Base-by-base conservation (phyloP, 2,888 invertebrate genomes). In the Protodeltote pygarga region DNA sequence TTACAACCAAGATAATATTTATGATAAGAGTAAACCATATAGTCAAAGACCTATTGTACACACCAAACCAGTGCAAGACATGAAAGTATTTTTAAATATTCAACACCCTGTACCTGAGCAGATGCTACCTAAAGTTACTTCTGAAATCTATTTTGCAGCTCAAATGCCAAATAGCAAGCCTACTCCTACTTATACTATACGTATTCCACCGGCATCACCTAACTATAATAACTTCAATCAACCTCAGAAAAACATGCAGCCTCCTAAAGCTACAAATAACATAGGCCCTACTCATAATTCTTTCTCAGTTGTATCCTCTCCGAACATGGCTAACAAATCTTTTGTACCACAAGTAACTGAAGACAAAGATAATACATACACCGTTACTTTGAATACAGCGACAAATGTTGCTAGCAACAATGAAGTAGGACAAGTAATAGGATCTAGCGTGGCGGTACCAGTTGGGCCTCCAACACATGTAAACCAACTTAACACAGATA, bases 131-230 rank as follows among this genome's bases (percentile, higher is more conserved):
- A 92, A 91, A 77, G 85, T 92, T 8, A 92, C 92, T 5, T 92
- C 92, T 14, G 92, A 92, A 71, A 84, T 92, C 45, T 92, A 92
- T 59, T 92, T 87, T 54, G 92, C 92, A 33, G 81, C 92, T 21
- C 90, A 92, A 68, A 73, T 83, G 39, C 83, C 88, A 32, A 84
- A 79, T 41, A 83, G 73, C 45, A 83, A 86, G 24, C 85, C 86
- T 2, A 81, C 85, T 39, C 81, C 89, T 20, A 87, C 88, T 0
- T 92, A 89, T 58, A 91, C 87, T 8, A 78, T 92, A 34, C 86
- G 87, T 23, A 82, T 92, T 49, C 89, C 89, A 32, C 78, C 80
- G 17, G 59, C 73, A 16, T 65, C 75, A 6, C 57, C 73, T 10
- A 55, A 64, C 2, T 75, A 77, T 32, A 67, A 66, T 25, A 79